Evolutionary conservation across 2,113 vertebrate species (phyloP), one percentile per base, ranked within the genome.

Genomic region (Atherinomorus stipes): DNA sequence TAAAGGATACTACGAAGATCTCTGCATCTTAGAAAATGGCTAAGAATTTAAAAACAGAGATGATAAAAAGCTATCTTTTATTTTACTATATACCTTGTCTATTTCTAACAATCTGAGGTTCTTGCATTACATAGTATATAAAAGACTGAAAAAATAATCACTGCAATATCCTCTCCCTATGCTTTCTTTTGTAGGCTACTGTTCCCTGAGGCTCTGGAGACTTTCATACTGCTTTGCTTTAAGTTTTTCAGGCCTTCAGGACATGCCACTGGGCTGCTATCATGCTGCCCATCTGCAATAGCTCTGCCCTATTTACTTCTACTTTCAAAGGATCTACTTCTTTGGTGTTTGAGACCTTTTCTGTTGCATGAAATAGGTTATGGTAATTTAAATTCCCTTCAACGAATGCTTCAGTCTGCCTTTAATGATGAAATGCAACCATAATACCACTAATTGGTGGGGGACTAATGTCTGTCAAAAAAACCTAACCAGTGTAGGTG

Each of bases 391-490:
- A 62, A 11, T 61, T 47, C 44, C 26, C 40, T 47, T 7, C 69
- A 77, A 80, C 77, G 77, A 74, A 77, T 23, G 37, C 31, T 56
- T 38, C 22, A 21, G 64, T 11, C 11, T 12, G 1, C 57, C 49
- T 52, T 71, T 68, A 57, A 40, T 70, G 64, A 31, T 56, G 49
- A 80, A 60, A 10, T 71, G 28, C 71, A 73, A 74, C 64, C 71
- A 74, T 64, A 83, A 47, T 37, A 26, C 19, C 3, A 19, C 10
- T 37, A 18, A 6, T 19, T 18, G 2, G 47, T 51, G 47, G 15
- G 50, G 45, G 12, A 28, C 16, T n/a, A 11, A 0, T 42, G 8
- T 42, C 40, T 9, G 15, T 15, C 1, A 42, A 42, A 4, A 15
- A 42, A 12, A 42, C 40, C 12, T 42, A 42, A 42, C 12, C 40